Evolutionary conservation across 2,113 vertebrate genomes (phyloP).

Genomic region (Heterotilapia buettikoferi): DNA sequence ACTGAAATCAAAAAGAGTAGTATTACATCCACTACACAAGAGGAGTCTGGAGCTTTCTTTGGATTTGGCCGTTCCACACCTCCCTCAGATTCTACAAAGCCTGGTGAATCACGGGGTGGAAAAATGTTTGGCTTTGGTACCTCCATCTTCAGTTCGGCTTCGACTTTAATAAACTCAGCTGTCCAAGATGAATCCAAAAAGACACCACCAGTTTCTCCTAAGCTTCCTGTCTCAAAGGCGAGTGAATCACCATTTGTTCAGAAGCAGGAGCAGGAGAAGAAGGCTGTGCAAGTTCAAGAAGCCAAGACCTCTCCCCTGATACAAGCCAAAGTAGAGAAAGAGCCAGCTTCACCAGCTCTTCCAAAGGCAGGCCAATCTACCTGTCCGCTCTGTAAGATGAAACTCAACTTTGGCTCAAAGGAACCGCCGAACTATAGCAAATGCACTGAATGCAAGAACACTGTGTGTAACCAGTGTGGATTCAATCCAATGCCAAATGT

Average conservation of each 20-base stretch:
- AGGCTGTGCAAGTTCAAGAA: constrained; percentile 35
- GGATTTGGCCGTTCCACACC: constrained; percentile 51
- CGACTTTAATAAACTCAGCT: constrained; percentile 63
- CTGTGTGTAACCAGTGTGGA: constrained; percentile 91
- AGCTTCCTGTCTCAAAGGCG: constrained; percentile 21
- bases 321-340: constrained; percentile 62
- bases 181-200: constrained; percentile 59
- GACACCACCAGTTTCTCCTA: constrained; percentile 54
- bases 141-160: constrained; percentile 68
- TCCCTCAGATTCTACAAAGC: constrained; percentile 34
- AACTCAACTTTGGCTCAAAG: constrained; percentile 77
- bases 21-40: constrained; percentile 45
- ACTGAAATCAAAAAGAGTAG: constrained; percentile 63
- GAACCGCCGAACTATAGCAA: constrained; percentile 86
- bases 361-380: constrained; percentile 14
- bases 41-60: constrained; percentile 72
- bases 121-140: constrained; percentile 72
- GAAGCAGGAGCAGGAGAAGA: constrained; percentile 38
- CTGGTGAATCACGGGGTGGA: constrained; percentile 61
- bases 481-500: constrained; percentile 82
- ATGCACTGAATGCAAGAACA: constrained; percentile 87
- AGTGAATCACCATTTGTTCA: constrained; percentile 23
- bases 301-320: constrained; percentile 8
- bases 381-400: constrained; percentile 88
- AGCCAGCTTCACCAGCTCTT: neutral